Conservation (phyloP, 2,113 vertebrate genomes). For the Isichthys henryi region DNA sequence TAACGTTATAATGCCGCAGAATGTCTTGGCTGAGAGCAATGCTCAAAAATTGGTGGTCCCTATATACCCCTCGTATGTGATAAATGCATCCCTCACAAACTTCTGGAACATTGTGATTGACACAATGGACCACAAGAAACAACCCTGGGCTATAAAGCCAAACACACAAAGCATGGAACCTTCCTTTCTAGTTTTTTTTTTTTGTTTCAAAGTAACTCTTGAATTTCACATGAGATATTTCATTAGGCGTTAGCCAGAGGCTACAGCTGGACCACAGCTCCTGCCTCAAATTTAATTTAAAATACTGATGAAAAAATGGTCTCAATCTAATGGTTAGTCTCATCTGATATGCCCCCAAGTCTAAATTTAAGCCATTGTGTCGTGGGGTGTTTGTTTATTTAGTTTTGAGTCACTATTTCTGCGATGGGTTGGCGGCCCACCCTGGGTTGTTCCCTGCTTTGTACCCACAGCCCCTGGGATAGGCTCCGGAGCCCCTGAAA, state of each 20-base stretch:
- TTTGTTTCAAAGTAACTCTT: slow-evolving; percentile 32
- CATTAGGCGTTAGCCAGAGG: slow-evolving; percentile 22
- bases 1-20: neutral
- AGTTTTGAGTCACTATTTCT: neutral
- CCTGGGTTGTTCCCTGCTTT: neutral
- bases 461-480: neutral
- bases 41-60: neutral
- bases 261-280: slow-evolving; percentile 9
- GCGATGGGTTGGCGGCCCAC: neutral
- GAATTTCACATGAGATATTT: slow-evolving; percentile 33
- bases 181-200: slow-evolving; percentile 19
- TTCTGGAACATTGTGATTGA: neutral
- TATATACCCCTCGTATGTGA: neutral
- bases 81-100: neutral
- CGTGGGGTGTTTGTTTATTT: neutral
- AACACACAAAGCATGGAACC: slow-evolving; percentile 47
- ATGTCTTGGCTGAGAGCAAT: neutral
- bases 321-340: neutral
- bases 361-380: neutral
- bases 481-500: neutral
- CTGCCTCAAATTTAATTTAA: slow-evolving; percentile 11
- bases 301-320: slow-evolving; percentile 17
- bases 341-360: neutral
- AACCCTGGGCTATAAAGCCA: slow-evolving; percentile 18
- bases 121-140: neutral